Percentiles rank a stretch among this genome's conserved stretches.
Conservation (phyloP, 2,113 vertebrate species). For the Pantherophis guttatus region DNA sequence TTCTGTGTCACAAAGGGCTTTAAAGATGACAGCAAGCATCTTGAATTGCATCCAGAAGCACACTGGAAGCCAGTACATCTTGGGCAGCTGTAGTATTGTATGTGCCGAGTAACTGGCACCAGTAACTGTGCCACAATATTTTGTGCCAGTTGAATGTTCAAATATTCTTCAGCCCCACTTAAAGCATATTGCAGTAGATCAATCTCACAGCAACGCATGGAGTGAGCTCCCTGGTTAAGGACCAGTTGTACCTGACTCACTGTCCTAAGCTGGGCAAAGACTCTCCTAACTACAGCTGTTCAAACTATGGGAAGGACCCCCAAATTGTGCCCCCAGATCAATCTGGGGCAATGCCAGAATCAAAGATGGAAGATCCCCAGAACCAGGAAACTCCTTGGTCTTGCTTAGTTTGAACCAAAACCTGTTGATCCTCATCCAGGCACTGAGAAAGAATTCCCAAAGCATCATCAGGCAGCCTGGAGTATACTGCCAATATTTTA, state of each 20-base stretch:
- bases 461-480: neutral
- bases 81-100: neutral
- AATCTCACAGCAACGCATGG: neutral
- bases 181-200: neutral
- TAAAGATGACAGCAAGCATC: neutral
- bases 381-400: neutral
- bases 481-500: neutral
- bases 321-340: neutral
- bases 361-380: neutral
- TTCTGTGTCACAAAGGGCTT: neutral
- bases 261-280: neutral
- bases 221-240: neutral
- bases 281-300: neutral
- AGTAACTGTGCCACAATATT: neutral
- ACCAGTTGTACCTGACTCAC: neutral
- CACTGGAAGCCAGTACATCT: neutral
- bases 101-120: neutral
- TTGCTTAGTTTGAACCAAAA: neutral
- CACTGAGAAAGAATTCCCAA: neutral
- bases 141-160: neutral
- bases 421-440: neutral
- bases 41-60: neutral
- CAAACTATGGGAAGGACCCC: neutral
- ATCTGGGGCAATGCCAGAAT: neutral
- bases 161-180: neutral